Base-by-base conservation (phyloP, 2,797 vertebrate species). In the Myripristis murdjan region DNA sequence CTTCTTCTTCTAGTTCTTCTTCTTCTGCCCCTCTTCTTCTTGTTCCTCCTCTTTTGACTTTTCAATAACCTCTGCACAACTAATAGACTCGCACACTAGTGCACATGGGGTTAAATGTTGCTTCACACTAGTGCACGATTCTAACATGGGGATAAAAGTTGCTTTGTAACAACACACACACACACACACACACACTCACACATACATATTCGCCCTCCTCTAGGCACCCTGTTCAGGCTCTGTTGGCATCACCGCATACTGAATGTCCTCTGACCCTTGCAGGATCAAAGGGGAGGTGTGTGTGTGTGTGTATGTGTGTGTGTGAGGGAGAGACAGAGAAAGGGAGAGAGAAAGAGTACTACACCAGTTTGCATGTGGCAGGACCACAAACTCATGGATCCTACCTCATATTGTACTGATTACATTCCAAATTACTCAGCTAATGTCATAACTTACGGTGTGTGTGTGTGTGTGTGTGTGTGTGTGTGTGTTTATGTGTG, bases 351-450 rank as follows among this genome's bases (percentile, higher is more conserved):
- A 59, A 56, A 10, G 22, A 28, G 39, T 26, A 16, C 14, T 39
- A 53, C 22, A 62, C 69, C 67, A 53, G 47, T 39, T 55, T 57
- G 37, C 53, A 55, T 33, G 53, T 55, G 53, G n/a, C 56, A 37
- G 12, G 20, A 56, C n/a, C 37, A 10, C 4, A 43, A 39, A 24
- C 67, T 74, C 37, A 44, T 60, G 39, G 67, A 71, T 72, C 62
- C 54, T 59, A 41, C 69, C 76, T 44, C 69, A 47, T 22, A 14
- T 74, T 64, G 43, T n/a, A 23, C 55, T 56, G 64, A 84, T 79
- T 80, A 76, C 82, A 87, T 85, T 85, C 84, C 89, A 79, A 87
- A 82, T 82, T 84, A 79, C 61, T 88, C 82, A 87, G 62, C 12
- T 84, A 77, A 83, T 77, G 83, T 90, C 84, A 84, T 66, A 59